These are phyloP conservation scores for Buphagus erythrorhynchus DNA, from an alignment of 2,797 vertebrate genomes.

Conservation along the genomic window DNA sequence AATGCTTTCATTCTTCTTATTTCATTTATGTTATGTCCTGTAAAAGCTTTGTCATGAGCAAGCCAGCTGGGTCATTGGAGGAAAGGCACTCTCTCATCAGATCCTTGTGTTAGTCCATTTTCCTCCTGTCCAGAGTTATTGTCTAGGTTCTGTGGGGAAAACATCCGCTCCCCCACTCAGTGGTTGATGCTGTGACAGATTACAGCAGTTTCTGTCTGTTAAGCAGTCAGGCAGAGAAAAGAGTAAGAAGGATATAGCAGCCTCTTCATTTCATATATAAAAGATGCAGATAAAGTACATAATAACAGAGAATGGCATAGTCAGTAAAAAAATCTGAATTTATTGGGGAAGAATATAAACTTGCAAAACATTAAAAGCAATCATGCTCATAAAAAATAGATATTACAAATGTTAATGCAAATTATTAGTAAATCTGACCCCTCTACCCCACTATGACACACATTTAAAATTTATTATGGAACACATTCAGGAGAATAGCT, in stretches of 20 bases:
- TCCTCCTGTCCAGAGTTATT: conserved; percentile 36
- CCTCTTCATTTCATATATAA: background rate
- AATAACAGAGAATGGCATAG: background rate
- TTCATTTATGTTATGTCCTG: conserved; percentile 19
- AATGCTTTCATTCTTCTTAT: conserved; percentile 40
- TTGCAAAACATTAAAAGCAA: conserved; percentile 27
- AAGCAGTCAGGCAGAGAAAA: conserved; percentile 29
- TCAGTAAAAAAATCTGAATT: background rate
- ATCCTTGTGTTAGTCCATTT: conserved; percentile 33
- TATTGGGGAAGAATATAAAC: background rate
- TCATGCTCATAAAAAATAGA: conserved; percentile 16
- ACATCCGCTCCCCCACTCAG: background rate
- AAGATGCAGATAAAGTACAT: conserved; percentile 9
- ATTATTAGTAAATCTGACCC: conserved; percentile 69
- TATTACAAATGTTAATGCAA: conserved; percentile 61
- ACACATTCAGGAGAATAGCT: conserved; percentile 52
- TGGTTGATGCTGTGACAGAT: background rate
- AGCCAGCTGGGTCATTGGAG: conserved; percentile 13
- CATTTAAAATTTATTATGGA: conserved; percentile 64
- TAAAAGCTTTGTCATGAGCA: conserved; percentile 33
- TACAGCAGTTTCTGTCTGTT: conserved; percentile 18
- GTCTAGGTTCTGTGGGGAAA: conserved; percentile 37
- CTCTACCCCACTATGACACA: conserved; percentile 6
- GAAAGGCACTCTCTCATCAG: conserved; percentile 21
- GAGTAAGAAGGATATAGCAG: background rate